Conservation (phyloP, 2,888 invertebrate genomes). For the Fragum whitleyi region DNA sequence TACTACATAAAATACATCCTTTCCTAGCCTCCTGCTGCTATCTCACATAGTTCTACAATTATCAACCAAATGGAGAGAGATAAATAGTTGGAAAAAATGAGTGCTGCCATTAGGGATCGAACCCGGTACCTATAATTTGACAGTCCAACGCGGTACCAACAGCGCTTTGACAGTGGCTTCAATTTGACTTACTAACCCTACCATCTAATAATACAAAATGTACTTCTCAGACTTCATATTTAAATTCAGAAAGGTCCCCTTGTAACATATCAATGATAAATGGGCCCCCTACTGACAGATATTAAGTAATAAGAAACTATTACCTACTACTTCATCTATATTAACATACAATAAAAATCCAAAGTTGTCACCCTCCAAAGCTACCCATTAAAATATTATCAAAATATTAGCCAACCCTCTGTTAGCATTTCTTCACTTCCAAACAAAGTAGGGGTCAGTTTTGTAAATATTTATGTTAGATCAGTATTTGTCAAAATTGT, state of each 20-base stretch:
- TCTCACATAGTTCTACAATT: too few species aligned
- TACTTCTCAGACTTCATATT: too few species aligned
- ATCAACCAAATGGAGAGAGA: too few species aligned
- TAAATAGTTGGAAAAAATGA: too few species aligned
- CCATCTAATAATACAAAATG: too few species aligned
- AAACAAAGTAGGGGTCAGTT: constrained; percentile 26
- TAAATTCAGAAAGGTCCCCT: not conserved
- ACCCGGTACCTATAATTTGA: too few species aligned
- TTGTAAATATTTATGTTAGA: constrained; percentile 25
- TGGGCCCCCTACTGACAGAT: constrained; percentile 22
- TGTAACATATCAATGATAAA: constrained; percentile 18
- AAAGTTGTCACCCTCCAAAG: constrained; percentile 21
- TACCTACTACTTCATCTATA: constrained; percentile 30
- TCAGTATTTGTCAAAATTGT: constrained; percentile 28
- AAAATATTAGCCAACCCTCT: constrained; percentile 21
- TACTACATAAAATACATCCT: too few species aligned
- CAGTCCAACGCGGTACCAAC: too few species aligned
- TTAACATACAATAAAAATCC: constrained; percentile 12
- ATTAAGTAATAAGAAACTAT: constrained; percentile 22
- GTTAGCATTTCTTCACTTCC: constrained; percentile 25
- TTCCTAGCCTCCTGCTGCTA: too few species aligned
- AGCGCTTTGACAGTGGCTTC: too few species aligned
- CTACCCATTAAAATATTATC: constrained; percentile 22
- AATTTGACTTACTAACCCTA: too few species aligned
- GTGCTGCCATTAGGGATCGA: too few species aligned